Evolutionary conservation across 2,888 invertebrate species (phyloP).

Genomic region (Rhaphigaster nebulosa): DNA sequence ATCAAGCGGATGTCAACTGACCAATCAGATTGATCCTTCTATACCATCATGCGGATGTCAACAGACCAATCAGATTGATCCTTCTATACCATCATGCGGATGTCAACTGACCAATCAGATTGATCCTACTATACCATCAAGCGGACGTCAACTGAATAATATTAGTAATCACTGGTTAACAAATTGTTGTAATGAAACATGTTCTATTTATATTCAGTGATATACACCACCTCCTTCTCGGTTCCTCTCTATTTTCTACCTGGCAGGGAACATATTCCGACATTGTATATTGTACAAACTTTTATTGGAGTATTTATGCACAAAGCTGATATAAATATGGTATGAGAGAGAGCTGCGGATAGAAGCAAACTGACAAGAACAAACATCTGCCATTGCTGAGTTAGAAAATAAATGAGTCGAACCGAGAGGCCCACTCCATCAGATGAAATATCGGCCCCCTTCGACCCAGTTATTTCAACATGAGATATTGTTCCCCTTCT

Average conservation of each 20-base stretch:
- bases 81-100: no score
- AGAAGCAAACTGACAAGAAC: not conserved
- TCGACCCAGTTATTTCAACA: slow-evolving; percentile 37
- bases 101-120: no score
- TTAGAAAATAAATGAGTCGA: slow-evolving; percentile 16
- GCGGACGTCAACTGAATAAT: no score
- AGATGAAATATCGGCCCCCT: slow-evolving; percentile 6
- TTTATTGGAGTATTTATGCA: slow-evolving; percentile 7
- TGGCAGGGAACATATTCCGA: not conserved
- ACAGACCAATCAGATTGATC: no score
- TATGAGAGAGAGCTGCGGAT: not conserved
- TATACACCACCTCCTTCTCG: no score
- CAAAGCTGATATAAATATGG: not conserved
- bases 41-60: no score
- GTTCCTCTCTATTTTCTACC: not conserved
- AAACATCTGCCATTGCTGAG: slow-evolving; percentile 13
- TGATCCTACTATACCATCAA: no score
- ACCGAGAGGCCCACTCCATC: not conserved
- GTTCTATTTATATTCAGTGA: no score
- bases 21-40: no score
- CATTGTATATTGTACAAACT: not conserved
- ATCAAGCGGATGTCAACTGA: no score
- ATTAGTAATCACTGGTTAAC: no score
- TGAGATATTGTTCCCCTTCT: slow-evolving; percentile 30
- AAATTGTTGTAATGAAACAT: no score